Evolutionary conservation across 2,113 vertebrate genomes (phyloP).

Genomic region (Saimiri boliviensis): DNA sequence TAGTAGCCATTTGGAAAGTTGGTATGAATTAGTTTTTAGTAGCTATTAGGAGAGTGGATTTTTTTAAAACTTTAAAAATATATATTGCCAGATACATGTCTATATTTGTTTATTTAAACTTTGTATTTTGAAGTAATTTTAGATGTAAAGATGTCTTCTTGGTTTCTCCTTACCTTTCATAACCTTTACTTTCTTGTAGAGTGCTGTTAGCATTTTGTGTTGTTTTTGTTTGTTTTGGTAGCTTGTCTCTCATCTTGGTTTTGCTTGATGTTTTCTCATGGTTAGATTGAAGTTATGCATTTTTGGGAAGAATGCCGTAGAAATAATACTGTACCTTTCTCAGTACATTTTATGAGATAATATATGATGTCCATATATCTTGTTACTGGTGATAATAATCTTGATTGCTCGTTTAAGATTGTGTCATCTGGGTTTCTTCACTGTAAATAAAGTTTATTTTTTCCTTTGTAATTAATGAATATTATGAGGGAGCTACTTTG

Average conservation of each 20-base stretch:
- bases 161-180: background rate
- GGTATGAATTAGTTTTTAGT: background rate
- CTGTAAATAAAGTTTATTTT: background rate
- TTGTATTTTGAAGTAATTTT: constrained; percentile 9
- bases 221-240: background rate
- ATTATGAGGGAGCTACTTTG: background rate
- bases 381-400: background rate
- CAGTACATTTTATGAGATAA: background rate
- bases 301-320: background rate
- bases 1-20: background rate
- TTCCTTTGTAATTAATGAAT: background rate
- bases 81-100: background rate
- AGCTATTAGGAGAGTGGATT: background rate
- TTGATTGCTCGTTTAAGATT: background rate
- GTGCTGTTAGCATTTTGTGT: background rate
- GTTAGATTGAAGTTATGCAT: background rate
- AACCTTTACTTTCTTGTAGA: background rate
- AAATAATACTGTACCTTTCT: background rate
- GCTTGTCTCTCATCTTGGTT: background rate
- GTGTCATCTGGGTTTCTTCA: constrained; percentile 18
- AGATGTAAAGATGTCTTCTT: background rate
- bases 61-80: background rate
- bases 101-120: background rate
- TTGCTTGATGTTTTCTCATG: background rate
- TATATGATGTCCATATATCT: background rate